Base-by-base conservation (phyloP, 1,140 invertebrate genomes). In the Limonius californicus region DNA sequence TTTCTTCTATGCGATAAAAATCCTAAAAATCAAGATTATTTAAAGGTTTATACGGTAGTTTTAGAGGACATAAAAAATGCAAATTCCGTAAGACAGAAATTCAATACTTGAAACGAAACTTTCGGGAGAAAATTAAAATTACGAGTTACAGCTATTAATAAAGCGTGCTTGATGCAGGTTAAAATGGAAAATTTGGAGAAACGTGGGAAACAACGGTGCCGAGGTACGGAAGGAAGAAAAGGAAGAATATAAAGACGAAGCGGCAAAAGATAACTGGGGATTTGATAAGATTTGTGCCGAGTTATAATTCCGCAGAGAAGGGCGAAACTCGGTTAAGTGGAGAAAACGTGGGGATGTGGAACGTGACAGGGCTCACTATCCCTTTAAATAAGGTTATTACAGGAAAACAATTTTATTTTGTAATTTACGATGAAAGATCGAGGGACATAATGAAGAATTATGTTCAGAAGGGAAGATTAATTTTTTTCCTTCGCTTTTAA, bases 341-440 rank as follows among this genome's bases (percentile, higher is more conserved):
- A 57, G 30, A 55, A 30, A 45, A 42, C 30, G 21, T 42, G 54
- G 21, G 23, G 47, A 39, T 45, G 35, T 47, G 60, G 63, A 66
- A 68, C 66, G 69, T 68, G 69, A 70, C 64, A 54, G 55, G 67
- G 66, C 64, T 63, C 66, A 64, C 64, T 60, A 68, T 67, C 65
- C 61, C 63, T 61, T 64, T 65, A 66, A 68, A 70, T 70, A 66
- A 70, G 66, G 63, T 70, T 70, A 68, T 66, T 68, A 70, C 64
- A 70, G 60, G 66, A 70, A 70, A 68, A 68, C 64, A 68, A 66
- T 70, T 66, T 71, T 71, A 68, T 62, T 68, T 61, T 50, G 45
- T 50, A 50, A 50, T 50, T 50, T 50, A 50, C 45, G 45, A 19
- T 50, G 45, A 50, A 39, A 39, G 35, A 39, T 39, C 35, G 35